Conservation (phyloP, 2,888 invertebrate species). For the Troglohyphantes excavatus region DNA sequence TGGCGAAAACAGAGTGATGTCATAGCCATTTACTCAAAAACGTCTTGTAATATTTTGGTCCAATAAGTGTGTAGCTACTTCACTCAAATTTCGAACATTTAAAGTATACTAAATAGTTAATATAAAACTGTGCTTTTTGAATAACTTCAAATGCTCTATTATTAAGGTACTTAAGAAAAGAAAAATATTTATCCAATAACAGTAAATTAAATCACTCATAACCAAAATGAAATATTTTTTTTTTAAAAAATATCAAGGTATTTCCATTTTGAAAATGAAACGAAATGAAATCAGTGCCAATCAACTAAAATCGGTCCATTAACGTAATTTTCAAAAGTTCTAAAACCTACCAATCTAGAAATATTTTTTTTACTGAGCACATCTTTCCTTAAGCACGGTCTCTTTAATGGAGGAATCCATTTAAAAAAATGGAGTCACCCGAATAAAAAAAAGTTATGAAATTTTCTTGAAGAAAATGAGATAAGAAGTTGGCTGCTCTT, state of each 20-base stretch:
- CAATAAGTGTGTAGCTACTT: too few relatives aligned
- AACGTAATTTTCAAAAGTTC: constrained; percentile 7
- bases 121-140: too few relatives aligned
- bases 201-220: too few relatives aligned
- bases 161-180: too few relatives aligned
- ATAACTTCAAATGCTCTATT: too few relatives aligned
- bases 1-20: too few relatives aligned
- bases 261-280: constrained; percentile 26
- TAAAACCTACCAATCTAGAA: not conserved
- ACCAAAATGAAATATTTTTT: too few relatives aligned
- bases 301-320: constrained; percentile 23
- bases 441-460: not conserved
- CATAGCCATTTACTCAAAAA: too few relatives aligned
- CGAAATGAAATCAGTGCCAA: constrained; percentile 24
- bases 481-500: not conserved
- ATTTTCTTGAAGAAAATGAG: constrained; percentile 11
- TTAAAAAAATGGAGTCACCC: not conserved
- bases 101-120: too few relatives aligned
- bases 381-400: not conserved
- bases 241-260: not conserved
- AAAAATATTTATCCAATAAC: too few relatives aligned
- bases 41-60: too few relatives aligned
- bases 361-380: not conserved
- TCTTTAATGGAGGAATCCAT: not conserved
- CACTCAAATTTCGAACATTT: too few relatives aligned